Evolutionary conservation across 1,140 invertebrate genomes (phyloP).

Genomic region (Macrocentrus cingulum): DNA sequence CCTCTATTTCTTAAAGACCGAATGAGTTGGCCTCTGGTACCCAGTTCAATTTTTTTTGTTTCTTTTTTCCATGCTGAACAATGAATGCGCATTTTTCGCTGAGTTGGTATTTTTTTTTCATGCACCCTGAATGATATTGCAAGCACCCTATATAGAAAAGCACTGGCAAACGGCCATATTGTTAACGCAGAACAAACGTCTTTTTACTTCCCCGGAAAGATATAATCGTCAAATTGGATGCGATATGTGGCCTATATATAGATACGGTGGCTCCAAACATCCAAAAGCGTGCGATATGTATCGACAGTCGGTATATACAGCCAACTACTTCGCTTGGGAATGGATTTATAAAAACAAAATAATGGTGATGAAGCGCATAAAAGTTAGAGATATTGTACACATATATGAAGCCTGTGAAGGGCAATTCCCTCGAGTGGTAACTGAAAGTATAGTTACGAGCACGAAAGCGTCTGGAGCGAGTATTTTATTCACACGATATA

Average conservation of each 20-base stretch:
- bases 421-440: conserved; percentile 4
- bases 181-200: conserved; percentile 21
- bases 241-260: not conserved
- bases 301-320: not conserved
- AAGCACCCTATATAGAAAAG: not conserved
- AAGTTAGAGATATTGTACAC: not conserved
- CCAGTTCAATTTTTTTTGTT: conserved; percentile 2
- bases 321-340: not conserved
- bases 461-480: conserved; percentile 4
- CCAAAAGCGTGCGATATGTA: not conserved
- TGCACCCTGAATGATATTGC: conserved; percentile 14
- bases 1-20: too few species aligned
- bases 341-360: not conserved
- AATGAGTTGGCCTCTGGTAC: too few species aligned
- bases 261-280: not conserved
- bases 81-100: conserved; percentile 16
- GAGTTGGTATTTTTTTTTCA: conserved; percentile 11
- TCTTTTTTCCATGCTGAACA: not conserved
- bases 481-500: conserved; percentile 24
- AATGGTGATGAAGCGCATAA: conserved; percentile 4
- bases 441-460: conserved; percentile 7
- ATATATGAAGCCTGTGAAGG: conserved; percentile 1
- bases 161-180: conserved; percentile 22
- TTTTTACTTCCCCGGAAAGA: not conserved
- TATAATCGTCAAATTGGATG: conserved; percentile 16